Conservation (phyloP, 2,797 vertebrate genomes). For the Bufotes viridis region DNA sequence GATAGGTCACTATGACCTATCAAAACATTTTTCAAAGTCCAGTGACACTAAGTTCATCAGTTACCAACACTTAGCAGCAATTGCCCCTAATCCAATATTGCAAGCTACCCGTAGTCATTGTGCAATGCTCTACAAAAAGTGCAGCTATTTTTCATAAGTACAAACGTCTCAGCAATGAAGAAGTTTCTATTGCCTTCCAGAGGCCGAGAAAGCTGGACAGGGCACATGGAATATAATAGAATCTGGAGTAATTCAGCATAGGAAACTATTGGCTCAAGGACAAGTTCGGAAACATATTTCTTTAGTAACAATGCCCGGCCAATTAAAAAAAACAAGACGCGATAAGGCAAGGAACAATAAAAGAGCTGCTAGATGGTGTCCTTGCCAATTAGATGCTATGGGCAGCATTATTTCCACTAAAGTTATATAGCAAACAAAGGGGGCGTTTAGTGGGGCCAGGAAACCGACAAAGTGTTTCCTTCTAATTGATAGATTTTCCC, state of each 20-base stretch:
- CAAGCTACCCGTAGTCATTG: too few relatives aligned
- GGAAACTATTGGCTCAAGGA: background rate
- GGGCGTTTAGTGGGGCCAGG: background rate
- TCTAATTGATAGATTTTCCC: background rate
- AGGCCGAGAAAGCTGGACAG: background rate
- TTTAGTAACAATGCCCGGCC: background rate
- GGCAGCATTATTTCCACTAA: background rate
- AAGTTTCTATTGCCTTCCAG: background rate
- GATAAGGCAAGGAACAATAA: background rate
- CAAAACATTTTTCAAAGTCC: too few relatives aligned
- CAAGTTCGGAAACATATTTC: background rate
- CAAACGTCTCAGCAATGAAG: background rate
- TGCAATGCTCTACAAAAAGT: background rate
- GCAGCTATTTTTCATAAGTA: background rate
- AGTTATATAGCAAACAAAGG: background rate
- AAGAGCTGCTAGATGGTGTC: constrained; percentile 8
- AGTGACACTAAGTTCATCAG: too few relatives aligned
- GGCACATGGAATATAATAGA: background rate
- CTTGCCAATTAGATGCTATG: constrained; percentile 23
- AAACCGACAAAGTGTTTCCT: too few relatives aligned
- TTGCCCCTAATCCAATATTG: too few relatives aligned
- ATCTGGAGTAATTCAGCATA: background rate
- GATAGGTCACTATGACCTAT: too few relatives aligned
- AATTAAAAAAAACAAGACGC: background rate
- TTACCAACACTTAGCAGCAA: too few relatives aligned